Base-by-base conservation (phyloP, 2,113 vertebrate species). In the Asarcornis scutulata region DNA sequence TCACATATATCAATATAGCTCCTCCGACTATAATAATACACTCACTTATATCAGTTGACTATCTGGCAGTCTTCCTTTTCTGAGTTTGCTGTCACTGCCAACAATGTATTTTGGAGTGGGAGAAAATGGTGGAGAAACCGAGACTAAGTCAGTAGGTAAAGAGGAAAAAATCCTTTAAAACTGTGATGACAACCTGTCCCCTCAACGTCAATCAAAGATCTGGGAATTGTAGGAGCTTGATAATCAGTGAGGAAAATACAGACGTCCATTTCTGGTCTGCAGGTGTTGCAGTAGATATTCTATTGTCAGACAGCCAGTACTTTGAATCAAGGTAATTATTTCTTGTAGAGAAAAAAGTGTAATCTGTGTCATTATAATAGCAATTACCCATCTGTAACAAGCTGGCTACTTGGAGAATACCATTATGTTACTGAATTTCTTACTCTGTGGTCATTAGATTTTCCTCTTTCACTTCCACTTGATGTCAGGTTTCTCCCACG, bases 321-420 rank as follows among this genome's bases (percentile, higher is more conserved):
- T 92, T 80, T 82, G 58, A 92, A 94, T 73, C 50, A 69, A 79
- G 86, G 44, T 62, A 89, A 91, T 89, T 85, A 87, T 83, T 74
- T 82, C 81, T 53, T 87, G 23, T 11, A 81, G 42, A 40, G 26
- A 62, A 62, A 66, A 27, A 64, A 68, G 27, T 71, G 40, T 50
- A 59, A 52, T 52, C 52, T 1, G 1, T 72, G 81, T 87, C 29
- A 2, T 72, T 91, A 60, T 76, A 93, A 60, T 16, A 93, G 63
- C 59, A 87, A 76, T 89, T 94, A 80, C 50, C 21, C 26, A 58
- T 16, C 53, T 73, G 71, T 89, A 89, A 73, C 48, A 89, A 78
- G 34, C 29, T 79, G 77, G 14, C 34, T 21, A 59, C 69, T 68
- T 92, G 53, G 58, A 75, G 44, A 94, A 55, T 44, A n/a, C 40